These are phyloP conservation scores for Girardinichthys multiradiatus DNA, from an alignment of 2,113 vertebrate species.

Conservation along the genomic window DNA sequence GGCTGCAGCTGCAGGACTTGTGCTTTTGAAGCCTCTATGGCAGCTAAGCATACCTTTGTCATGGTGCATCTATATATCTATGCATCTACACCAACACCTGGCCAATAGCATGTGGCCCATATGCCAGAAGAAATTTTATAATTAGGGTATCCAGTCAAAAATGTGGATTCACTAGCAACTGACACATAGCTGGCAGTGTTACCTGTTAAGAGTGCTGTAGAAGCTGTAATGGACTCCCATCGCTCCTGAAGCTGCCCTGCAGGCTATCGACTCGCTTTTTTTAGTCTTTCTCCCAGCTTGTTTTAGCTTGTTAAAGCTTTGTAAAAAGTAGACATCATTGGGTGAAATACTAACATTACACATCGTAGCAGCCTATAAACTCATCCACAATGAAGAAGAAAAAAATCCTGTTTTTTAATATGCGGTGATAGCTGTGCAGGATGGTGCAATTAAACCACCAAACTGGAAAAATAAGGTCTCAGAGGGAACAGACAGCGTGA, in stretches of 20 bases:
- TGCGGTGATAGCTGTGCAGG: conserved; percentile 5
- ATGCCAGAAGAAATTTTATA: conserved; percentile 64
- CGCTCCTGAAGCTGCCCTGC: conserved; percentile 55
- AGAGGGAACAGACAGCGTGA: conserved; percentile 23
- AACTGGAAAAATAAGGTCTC: conserved; percentile 38
- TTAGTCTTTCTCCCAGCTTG: conserved; percentile 41
- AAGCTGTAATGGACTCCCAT: conserved; percentile 70
- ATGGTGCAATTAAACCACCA: conserved; percentile 32
- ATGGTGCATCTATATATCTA: conserved; percentile 12
- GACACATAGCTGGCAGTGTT: conserved; percentile 64
- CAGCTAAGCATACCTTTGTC: conserved; percentile 39
- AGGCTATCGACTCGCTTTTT: conserved; percentile 55
- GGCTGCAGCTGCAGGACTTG: conserved; percentile 7
- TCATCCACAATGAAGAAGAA: conserved; percentile 29
- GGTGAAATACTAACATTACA: conserved; percentile 8
- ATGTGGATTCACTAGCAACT: conserved; percentile 54
- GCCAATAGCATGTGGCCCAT: conserved; percentile 50
- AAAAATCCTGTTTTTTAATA: conserved; percentile 15
- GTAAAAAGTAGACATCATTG: conserved; percentile 29
- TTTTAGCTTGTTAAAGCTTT: conserved; percentile 32
- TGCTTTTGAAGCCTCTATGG: conserved; percentile 35
- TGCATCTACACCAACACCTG: conserved; percentile 49
- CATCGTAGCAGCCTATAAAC: neutral
- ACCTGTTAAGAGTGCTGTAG: conserved; percentile 70
- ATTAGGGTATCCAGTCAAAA: conserved; percentile 66